These are phyloP conservation scores for Periparus ater DNA, from an alignment of 2,797 vertebrate genomes.

Conservation along the genomic window DNA sequence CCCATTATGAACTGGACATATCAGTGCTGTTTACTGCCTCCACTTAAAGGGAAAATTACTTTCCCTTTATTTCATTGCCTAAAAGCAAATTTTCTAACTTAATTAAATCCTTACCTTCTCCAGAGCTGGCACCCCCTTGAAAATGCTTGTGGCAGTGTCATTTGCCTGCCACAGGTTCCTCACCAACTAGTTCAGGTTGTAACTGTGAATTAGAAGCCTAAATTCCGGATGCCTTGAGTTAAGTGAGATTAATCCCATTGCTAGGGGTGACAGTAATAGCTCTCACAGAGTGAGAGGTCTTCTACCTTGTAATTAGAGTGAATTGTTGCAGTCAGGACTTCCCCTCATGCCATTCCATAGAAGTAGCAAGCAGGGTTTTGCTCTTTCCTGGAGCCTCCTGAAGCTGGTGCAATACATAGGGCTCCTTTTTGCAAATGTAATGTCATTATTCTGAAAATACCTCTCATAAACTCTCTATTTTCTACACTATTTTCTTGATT, in stretches of 20 bases:
- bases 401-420: background rate
- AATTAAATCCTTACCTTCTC: background rate
- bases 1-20: background rate
- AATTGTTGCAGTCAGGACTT: background rate
- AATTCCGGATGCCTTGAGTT: background rate
- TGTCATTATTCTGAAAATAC: background rate
- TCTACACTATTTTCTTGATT: background rate
- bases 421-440: background rate
- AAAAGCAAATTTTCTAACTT: background rate
- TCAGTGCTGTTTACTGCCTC: background rate
- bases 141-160: background rate
- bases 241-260: background rate
- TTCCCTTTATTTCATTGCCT: background rate
- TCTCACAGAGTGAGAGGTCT: background rate
- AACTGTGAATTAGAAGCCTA: background rate
- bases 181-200: background rate
- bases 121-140: background rate
- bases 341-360: background rate
- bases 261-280: background rate
- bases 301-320: slow-evolving; percentile 23
- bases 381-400: background rate
- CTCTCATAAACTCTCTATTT: background rate
- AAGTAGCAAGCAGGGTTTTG: background rate
- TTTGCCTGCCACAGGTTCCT: background rate
- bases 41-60: background rate